A percentile compares a stretch with the other conserved stretches of the same genome.
Evolutionary conservation across 1,140 invertebrate genomes (phyloP).

Genomic region (Matsumurasca onukii): DNA sequence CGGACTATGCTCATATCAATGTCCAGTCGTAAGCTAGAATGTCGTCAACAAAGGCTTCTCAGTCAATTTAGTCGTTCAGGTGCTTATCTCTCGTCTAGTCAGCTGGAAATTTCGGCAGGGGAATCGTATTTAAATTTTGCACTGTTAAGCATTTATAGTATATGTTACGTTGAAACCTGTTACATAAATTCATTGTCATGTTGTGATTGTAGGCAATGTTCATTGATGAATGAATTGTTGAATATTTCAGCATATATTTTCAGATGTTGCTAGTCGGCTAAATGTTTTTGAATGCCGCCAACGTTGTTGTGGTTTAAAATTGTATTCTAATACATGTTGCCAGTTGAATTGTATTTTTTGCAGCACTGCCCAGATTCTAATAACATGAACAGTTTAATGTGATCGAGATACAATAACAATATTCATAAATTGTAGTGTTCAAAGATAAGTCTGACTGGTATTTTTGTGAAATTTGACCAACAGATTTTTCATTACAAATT

Average conservation of each 20-base stretch:
- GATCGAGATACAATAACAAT: constrained; percentile 6
- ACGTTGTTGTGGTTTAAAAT: not conserved
- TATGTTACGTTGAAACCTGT: not conserved
- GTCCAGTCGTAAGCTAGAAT: not conserved
- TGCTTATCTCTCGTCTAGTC: constrained; percentile 9
- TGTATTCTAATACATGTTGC: no score
- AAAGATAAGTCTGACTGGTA: constrained; percentile 22
- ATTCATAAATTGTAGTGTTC: constrained; percentile 19
- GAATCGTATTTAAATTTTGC: not conserved
- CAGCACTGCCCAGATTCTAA: not conserved
- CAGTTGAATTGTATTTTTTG: no score
- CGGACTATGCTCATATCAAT: no score
- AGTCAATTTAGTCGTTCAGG: constrained; percentile 2
- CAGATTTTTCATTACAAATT: not conserved
- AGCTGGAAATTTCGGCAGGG: constrained; percentile 10
- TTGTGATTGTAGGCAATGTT: not conserved
- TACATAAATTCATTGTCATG: not conserved
- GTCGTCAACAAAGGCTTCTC: not conserved
- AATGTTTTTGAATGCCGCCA: not conserved
- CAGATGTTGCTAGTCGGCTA: not conserved
- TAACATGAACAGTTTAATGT: not conserved
- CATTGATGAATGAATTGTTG: not conserved
- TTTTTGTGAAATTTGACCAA: not conserved
- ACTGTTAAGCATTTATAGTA: constrained; percentile 14
- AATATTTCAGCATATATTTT: not conserved